A percentile compares a stretch with the other conserved stretches of the same genome.
phyloP scores from a whole-genome alignment of 2,888 invertebrate genomes.

The Nymphalis polychloros region DNA sequence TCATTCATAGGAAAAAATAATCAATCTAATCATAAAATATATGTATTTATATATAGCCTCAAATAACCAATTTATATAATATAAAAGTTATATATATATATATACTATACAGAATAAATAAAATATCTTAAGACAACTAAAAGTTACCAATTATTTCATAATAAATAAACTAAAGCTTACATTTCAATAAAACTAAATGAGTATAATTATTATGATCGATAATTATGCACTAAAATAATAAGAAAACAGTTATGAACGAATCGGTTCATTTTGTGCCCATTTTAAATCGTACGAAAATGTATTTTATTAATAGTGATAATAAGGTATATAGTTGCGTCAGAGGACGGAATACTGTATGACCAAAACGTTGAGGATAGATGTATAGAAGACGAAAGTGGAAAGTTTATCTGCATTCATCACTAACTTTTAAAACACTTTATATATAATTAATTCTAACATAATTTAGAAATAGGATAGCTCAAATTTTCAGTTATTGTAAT shows the following conservation, averaged over 20 bases:
- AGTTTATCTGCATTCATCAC: neutral
- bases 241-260: constrained; percentile 14
- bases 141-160: constrained; percentile 42
- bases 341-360: constrained; percentile 23
- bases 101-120: constrained; percentile 64
- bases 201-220: constrained; percentile 77
- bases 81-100: constrained; percentile 43
- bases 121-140: constrained; percentile 45
- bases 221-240: constrained; percentile 61
- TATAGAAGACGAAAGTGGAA: constrained; percentile 10
- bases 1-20: constrained; percentile 28
- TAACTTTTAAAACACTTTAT: neutral
- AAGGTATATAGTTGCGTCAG: constrained; percentile 12
- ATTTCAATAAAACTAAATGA: constrained; percentile 64
- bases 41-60: constrained; percentile 77
- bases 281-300: neutral
- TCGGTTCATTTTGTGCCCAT: constrained; percentile 50
- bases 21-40: constrained; percentile 48
- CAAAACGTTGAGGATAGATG: constrained; percentile 16
- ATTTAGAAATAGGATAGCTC: constrained; percentile 10
- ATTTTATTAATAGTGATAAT: constrained; percentile 1
- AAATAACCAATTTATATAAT: constrained; percentile 59
- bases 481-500: neutral
- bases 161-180: constrained; percentile 75
- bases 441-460: neutral